These are phyloP conservation scores for Callinectes sapidus DNA, from an alignment of 2,888 invertebrate genomes.

Conservation along the genomic window DNA sequence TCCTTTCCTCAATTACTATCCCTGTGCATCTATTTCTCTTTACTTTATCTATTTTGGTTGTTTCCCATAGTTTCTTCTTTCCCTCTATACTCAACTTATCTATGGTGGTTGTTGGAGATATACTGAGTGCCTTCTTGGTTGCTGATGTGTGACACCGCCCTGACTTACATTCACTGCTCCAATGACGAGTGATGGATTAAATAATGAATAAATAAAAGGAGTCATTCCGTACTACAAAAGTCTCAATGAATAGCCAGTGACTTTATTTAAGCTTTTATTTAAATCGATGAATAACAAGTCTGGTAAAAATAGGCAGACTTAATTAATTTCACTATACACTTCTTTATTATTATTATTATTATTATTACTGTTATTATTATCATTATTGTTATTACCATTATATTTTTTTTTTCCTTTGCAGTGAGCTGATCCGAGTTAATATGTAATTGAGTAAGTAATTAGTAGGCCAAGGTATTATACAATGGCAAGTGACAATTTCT, in stretches of 20 bases:
- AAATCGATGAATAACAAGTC: slow-evolving; percentile 23
- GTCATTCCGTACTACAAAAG: not conserved
- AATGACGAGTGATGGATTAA: not conserved
- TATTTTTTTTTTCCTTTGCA: not conserved
- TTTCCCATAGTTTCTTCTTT: not conserved
- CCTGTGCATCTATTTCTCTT: no score
- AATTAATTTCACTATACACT: not conserved
- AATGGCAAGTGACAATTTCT: not conserved
- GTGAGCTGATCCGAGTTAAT: not conserved
- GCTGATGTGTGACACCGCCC: no score
- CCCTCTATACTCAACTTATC: no score
- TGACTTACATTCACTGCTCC: not conserved
- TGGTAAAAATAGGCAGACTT: not conserved
- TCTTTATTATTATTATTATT: not conserved
- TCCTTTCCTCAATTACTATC: no score
- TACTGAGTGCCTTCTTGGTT: no score
- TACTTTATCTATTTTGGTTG: no score
- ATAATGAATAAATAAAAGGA: not conserved
- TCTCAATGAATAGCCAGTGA: not conserved
- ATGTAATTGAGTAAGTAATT: not conserved
- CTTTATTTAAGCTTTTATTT: slow-evolving; percentile 29
- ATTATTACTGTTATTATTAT: not conserved
- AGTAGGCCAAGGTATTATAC: slow-evolving; percentile 5
- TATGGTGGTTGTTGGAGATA: no score
- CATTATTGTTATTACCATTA: not conserved